Percentiles rank a stretch among this genome's conserved stretches.
These are phyloP conservation scores for Platalea minor DNA, from an alignment of 2,797 vertebrate genomes.

Conservation along the genomic window DNA sequence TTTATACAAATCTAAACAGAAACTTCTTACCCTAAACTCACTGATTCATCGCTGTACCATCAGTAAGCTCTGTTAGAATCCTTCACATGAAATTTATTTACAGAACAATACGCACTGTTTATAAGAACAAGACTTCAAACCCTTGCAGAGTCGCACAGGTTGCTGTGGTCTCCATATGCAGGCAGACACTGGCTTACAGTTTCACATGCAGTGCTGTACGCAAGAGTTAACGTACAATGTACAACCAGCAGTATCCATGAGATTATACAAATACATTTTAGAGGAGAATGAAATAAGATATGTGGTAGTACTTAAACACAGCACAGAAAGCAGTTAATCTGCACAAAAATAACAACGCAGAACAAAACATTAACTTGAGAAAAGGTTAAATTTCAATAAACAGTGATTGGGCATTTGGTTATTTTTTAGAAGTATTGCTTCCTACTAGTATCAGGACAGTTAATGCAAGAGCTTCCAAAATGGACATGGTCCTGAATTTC, in stretches of 20 bases:
- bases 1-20: not conserved
- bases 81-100: not conserved
- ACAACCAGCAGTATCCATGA: not conserved
- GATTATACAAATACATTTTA: not conserved
- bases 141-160: not conserved
- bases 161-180: not conserved
- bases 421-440: not conserved
- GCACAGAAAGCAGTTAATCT: not conserved
- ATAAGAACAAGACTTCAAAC: not conserved
- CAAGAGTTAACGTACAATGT: fast-evolving
- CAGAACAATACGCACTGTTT: fast-evolving
- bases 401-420: not conserved
- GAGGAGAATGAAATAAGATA: not conserved
- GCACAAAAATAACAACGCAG: not conserved
- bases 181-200: not conserved
- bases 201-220: fast-evolving
- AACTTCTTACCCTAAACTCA: not conserved
- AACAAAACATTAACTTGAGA: not conserved
- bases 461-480: not conserved
- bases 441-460: not conserved
- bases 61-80: not conserved
- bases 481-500: not conserved
- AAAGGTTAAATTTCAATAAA: not conserved
- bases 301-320: not conserved
- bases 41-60: not conserved